Evolutionary conservation across 2,797 vertebrate genomes (phyloP), one percentile per base, ranked within the genome.

Genomic region (Sparus aurata): DNA sequence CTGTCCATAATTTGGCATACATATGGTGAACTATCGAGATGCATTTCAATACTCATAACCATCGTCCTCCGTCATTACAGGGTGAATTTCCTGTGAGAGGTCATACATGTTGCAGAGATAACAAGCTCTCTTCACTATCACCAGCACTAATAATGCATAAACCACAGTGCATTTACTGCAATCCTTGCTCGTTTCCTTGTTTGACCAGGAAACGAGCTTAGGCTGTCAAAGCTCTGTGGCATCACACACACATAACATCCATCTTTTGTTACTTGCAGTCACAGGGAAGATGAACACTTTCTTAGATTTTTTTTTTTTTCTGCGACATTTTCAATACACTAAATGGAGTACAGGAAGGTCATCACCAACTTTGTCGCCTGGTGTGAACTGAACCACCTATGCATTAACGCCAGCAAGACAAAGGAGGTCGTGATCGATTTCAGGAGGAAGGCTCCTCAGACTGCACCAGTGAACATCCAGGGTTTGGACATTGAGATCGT

Each of bases 41-140:
- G 61, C 22, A 50, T 84, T 77, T 75, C 78, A 67, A 65, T 55
- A 46, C 52, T 47, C 38, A 12, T 49, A 71, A 62, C 61, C 57
- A 68, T 75, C 59, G 70, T 87, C 77, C 76, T 63, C 13, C 82
- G 63, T 82, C 77, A 83, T 89, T 85, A 87, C 38, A 69, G 77
- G 59, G 52, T 72, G 76, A 62, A 78, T 82, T 81, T 87, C 75
- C 72, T 69, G 64, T 47, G 80, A 83, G 85, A 89, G 89, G 85
- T 87, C 75, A 81, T 74, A 87, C 84, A 86, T 81, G 83, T 86
- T 82, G 79, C 72, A 41, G 85, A 78, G 82, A 90, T 92, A 91
- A 93, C 85, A 86, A 89, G 83, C 85, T 81, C 72, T 73, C 64
- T 73, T 85, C 49, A 2, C 70, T 73, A 70, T 87, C 80, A 69